Base-by-base conservation (phyloP, 1,140 invertebrate species). In the Rhyacophila brunnea region DNA sequence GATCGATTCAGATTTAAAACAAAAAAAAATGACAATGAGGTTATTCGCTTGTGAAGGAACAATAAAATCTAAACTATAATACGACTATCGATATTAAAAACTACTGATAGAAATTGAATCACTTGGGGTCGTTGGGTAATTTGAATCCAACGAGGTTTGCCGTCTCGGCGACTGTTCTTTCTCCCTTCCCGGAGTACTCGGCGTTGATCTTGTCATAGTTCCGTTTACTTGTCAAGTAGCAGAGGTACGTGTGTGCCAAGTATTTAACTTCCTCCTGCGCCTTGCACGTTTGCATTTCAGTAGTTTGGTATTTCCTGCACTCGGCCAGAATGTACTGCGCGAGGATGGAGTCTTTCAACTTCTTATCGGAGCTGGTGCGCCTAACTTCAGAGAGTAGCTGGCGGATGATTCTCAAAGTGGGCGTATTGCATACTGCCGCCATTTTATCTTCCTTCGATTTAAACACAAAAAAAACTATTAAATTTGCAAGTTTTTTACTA, bases 81-180 rank as follows among this genome's bases (percentile, higher is more conserved):
- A n/a, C n/a, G n/a, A n/a, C n/a, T n/a, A n/a, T n/a, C n/a, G n/a
- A n/a, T n/a, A n/a, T n/a, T n/a, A n/a, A n/a, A n/a, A n/a, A n/a
- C n/a, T n/a, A n/a, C n/a, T n/a, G n/a, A n/a, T n/a, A 28, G 23
- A 28, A 28, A 9, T 5, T 3, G 11, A 6, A 28, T 38, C 28
- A 53, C 40, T 53, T 88, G 11, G 88, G 87, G 78, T 92, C 89
- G 68, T 90, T 86, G 0, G 91, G 91, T 23, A 94, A 71, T 69
- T 91, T 92, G 65, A 93, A 92, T 18, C 92, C 91, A 48, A 95
- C 89, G 67, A 92, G 74, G 66, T 85, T 82, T 11, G 92, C 91
- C 7, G 91, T 92, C 64, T 91, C 87, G 65, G 84, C 80, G 6
- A 91, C 74, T 40, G 79, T 83, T 44, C 89, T 75, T 71, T 93